These are phyloP conservation scores for Mus minutoides DNA, from an alignment of 2,797 vertebrate species.

Conservation along the genomic window DNA sequence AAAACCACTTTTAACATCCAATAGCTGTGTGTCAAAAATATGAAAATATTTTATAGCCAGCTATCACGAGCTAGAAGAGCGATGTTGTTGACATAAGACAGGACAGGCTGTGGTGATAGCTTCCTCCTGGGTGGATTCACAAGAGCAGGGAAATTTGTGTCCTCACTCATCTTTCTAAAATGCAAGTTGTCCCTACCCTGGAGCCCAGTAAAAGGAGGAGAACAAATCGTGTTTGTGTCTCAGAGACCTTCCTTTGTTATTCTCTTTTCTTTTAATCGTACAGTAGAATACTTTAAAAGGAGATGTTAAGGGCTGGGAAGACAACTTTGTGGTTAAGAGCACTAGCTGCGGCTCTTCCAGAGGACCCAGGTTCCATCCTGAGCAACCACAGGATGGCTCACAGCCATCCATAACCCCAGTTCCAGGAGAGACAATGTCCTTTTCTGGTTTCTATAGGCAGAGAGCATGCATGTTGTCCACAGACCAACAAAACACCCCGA, in stretches of 20 bases:
- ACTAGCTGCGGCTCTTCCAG: not conserved
- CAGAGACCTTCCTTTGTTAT: not conserved
- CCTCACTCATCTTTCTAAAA: not conserved
- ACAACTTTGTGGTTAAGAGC: not conserved
- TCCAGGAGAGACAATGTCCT: not conserved
- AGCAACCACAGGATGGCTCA: not conserved
- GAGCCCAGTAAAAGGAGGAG: not conserved
- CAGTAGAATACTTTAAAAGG: not conserved
- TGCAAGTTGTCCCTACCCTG: not conserved
- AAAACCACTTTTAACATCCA: conserved; percentile 24
- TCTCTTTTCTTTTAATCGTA: not conserved
- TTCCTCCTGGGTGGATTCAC: not conserved
- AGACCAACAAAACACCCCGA: not conserved
- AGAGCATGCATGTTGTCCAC: not conserved
- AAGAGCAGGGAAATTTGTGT: not conserved
- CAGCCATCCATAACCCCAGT: not conserved
- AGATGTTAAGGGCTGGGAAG: not conserved
- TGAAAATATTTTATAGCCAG: not conserved
- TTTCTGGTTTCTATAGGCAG: not conserved
- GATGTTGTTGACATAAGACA: not conserved
- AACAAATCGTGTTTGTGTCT: not conserved
- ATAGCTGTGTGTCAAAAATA: not conserved
- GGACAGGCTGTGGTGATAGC: not conserved
- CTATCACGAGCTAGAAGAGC: not conserved
- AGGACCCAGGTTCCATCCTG: not conserved